These are phyloP conservation scores for Drosophila baimaii DNA, from an alignment of 1,140 invertebrate species.

Conservation along the genomic window DNA sequence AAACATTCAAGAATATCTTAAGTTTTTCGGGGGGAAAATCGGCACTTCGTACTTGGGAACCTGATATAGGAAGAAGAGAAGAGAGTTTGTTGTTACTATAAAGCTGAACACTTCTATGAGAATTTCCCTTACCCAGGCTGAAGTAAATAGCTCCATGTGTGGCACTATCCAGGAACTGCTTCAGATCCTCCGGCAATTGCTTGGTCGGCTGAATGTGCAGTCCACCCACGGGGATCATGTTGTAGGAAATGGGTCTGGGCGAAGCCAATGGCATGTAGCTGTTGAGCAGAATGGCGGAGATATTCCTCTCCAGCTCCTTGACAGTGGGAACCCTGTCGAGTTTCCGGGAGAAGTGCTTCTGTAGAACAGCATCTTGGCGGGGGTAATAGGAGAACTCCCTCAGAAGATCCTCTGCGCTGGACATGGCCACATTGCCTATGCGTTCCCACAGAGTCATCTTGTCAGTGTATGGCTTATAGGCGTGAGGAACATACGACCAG, in stretches of 20 bases:
- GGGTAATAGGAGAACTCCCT: slow-evolving; percentile 66
- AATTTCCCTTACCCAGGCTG: slow-evolving; percentile 23
- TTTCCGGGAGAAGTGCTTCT: slow-evolving; percentile 66
- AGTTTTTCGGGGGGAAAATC: slow-evolving; percentile 84
- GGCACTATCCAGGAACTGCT: slow-evolving; percentile 83
- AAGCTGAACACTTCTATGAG: too few relatives aligned
- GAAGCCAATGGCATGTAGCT: slow-evolving; percentile 84
- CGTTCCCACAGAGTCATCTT: slow-evolving; percentile 84
- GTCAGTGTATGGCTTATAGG: slow-evolving; percentile 59
- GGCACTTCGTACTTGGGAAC: slow-evolving; percentile 72
- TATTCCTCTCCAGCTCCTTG: slow-evolving; percentile 85
- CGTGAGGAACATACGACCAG: slow-evolving; percentile 80
- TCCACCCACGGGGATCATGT: slow-evolving; percentile 85
- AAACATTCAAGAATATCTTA: slow-evolving; percentile 85
- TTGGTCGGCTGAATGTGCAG: slow-evolving; percentile 84
- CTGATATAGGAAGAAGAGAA: slow-evolving; percentile 8
- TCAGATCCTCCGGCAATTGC: slow-evolving; percentile 72
- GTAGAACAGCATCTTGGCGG: slow-evolving; percentile 67
- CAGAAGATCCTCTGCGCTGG: slow-evolving; percentile 45
- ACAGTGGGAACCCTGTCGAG: slow-evolving; percentile 73
- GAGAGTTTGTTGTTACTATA: not conserved
- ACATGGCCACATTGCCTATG: slow-evolving; percentile 54
- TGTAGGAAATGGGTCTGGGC: slow-evolving; percentile 84
- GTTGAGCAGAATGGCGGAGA: slow-evolving; percentile 85
- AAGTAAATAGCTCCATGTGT: slow-evolving; percentile 86